phyloP scores from a whole-genome alignment of 2,797 vertebrate genomes.

The Xerus rutilus region DNA sequence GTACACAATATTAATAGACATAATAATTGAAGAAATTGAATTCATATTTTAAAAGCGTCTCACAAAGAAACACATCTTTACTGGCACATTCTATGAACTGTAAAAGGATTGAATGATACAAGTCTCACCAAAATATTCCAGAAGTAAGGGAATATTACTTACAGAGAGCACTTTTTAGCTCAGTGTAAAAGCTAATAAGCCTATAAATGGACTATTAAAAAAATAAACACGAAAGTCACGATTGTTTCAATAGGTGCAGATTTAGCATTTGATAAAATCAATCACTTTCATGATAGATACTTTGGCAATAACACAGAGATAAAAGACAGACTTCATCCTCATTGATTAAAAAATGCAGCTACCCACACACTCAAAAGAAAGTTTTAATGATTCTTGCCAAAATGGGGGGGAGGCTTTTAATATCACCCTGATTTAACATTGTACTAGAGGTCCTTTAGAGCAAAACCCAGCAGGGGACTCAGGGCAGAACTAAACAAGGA shows the following conservation, averaged over 20 bases:
- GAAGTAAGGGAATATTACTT: neutral
- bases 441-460: neutral
- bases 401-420: neutral
- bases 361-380: neutral
- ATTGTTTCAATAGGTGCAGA: neutral
- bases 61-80: neutral
- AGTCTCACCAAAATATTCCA: neutral
- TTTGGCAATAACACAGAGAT: neutral
- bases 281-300: neutral
- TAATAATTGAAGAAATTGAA: neutral
- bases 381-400: neutral
- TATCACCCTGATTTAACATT: neutral
- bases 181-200: neutral
- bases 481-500: neutral
- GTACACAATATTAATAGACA: neutral
- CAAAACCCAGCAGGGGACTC: neutral
- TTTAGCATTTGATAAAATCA: neutral
- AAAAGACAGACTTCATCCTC: neutral
- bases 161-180: neutral
- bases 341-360: neutral
- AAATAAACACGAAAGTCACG: neutral
- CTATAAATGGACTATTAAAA: no score
- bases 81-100: neutral
- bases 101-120: neutral
- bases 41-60: neutral